Percentiles rank a stretch among this genome's conserved stretches.
These are phyloP conservation scores for Heterodera schachtii DNA, from an alignment of 1,140 invertebrate genomes.

Conservation along the genomic window DNA sequence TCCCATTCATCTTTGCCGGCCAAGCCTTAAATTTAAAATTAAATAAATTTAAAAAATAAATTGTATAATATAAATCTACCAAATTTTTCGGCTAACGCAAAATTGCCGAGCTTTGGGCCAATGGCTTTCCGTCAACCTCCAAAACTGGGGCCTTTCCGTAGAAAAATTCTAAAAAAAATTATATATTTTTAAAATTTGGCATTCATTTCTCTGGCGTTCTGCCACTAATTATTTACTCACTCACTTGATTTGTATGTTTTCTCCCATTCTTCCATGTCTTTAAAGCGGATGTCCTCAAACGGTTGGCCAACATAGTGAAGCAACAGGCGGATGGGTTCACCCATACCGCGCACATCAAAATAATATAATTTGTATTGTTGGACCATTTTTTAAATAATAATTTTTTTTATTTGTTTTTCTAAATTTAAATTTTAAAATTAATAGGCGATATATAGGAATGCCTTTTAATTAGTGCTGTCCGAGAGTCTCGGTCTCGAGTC, in stretches of 20 bases:
- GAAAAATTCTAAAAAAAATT: slow-evolving; percentile 42
- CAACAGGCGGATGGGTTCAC: slow-evolving; percentile 30
- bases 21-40: slow-evolving; percentile 24
- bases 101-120: slow-evolving; percentile 57
- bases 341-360: slow-evolving; percentile 22
- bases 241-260: slow-evolving; percentile 19
- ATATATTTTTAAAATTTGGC: too few relatives aligned
- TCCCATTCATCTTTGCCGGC: slow-evolving; percentile 43
- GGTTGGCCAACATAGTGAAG: slow-evolving; percentile 24
- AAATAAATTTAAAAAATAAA: background rate
- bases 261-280: slow-evolving; percentile 6
- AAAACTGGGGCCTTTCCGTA: slow-evolving; percentile 62
- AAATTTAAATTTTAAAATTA: too few relatives aligned
- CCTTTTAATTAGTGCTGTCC: too few relatives aligned
- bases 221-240: background rate
- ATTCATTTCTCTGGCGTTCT: too few relatives aligned
- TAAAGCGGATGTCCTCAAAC: slow-evolving; percentile 32
- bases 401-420: too few relatives aligned
- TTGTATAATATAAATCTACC: slow-evolving; percentile 25
- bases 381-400: too few relatives aligned
- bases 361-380: slow-evolving; percentile 37
- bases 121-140: slow-evolving; percentile 60
- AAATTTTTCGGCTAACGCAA: slow-evolving; percentile 60
- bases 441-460: too few relatives aligned
- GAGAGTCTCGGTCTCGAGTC: too few relatives aligned